phyloP scores from a whole-genome alignment of 2,113 vertebrate genomes.

The Ptilonorhynchus violaceus region DNA sequence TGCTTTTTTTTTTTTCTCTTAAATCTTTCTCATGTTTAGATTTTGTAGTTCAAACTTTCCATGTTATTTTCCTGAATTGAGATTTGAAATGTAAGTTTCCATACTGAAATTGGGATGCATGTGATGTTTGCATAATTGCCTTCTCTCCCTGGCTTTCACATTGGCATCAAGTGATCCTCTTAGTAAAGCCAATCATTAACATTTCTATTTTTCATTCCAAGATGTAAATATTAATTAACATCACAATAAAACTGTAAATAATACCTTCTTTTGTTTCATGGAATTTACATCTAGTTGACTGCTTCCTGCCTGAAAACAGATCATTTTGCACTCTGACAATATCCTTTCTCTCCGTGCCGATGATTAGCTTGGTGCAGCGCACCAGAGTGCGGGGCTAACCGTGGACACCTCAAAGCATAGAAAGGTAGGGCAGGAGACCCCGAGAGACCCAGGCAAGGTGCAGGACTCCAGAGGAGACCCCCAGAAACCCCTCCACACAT shows the following conservation, averaged over 20 bases:
- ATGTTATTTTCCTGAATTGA: constrained; percentile 87
- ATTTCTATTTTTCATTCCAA: constrained; percentile 73
- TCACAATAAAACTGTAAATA: constrained; percentile 73
- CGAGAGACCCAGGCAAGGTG: not conserved
- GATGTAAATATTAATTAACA: constrained; percentile 76
- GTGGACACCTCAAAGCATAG: constrained; percentile 28
- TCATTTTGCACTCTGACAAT: constrained; percentile 77
- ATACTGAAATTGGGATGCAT: constrained; percentile 98
- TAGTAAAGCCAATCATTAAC: constrained; percentile 85
- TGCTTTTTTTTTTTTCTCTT: constrained; percentile 88
- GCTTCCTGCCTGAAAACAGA: constrained; percentile 82
- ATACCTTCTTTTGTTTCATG: constrained; percentile 75
- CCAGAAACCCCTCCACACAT: not conserved
- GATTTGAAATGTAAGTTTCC: constrained; percentile 92
- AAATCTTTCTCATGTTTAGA: constrained; percentile 96
- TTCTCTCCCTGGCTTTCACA: constrained; percentile 93
- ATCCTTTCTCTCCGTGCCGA: constrained; percentile 62
- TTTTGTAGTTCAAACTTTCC: constrained; percentile 87
- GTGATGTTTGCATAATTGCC: constrained; percentile 98
- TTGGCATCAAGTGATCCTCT: constrained; percentile 89
- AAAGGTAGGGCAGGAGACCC: constrained; percentile 42
- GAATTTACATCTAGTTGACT: constrained; percentile 78
- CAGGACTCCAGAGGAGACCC: not conserved
- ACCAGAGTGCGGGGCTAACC: constrained; percentile 48
- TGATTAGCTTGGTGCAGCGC: constrained; percentile 64